Conservation (phyloP, 2,113 vertebrate species). For the Conger conger region DNA sequence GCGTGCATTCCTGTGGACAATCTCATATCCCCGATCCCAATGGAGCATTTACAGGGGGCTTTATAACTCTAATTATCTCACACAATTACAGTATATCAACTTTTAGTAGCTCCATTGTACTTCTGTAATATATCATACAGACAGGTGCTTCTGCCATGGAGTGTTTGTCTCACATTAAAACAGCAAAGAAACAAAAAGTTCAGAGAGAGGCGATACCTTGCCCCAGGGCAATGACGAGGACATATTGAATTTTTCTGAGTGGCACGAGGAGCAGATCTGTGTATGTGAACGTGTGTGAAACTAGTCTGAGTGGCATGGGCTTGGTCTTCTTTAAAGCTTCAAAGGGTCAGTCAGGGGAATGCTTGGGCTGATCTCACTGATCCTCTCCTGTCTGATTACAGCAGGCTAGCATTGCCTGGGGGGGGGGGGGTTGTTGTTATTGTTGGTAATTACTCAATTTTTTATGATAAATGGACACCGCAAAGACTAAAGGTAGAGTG, state of each 20-base stretch:
- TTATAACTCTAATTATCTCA: slow-evolving; percentile 77
- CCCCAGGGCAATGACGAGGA: slow-evolving; percentile 38
- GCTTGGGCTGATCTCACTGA: background rate
- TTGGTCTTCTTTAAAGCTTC: slow-evolving; percentile 2
- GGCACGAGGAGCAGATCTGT: slow-evolving; percentile 34
- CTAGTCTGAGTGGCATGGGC: slow-evolving; percentile 36
- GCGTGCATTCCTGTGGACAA: slow-evolving; percentile 71
- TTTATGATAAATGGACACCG: background rate
- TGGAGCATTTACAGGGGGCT: slow-evolving; percentile 72
- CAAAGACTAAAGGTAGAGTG: background rate
- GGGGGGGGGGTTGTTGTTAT: background rate
- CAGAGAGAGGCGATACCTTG: slow-evolving; percentile 40
- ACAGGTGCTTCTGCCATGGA: slow-evolving; percentile 57
- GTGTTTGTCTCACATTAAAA: slow-evolving; percentile 54
- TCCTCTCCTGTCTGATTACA: background rate
- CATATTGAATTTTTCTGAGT: slow-evolving; percentile 37
- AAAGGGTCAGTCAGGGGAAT: background rate
- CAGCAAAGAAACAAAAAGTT: slow-evolving; percentile 43
- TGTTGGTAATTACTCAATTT: background rate
- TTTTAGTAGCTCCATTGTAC: slow-evolving; percentile 68
- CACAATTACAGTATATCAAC: slow-evolving; percentile 74
- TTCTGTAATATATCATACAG: slow-evolving; percentile 56
- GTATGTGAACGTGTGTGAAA: slow-evolving; percentile 19
- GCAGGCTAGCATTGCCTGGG: background rate
- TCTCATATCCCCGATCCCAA: slow-evolving; percentile 69